Evolutionary conservation across 2,113 vertebrate genomes (phyloP), one percentile per base, ranked within the genome.

Genomic region (cat (Felis catus)): DNA sequence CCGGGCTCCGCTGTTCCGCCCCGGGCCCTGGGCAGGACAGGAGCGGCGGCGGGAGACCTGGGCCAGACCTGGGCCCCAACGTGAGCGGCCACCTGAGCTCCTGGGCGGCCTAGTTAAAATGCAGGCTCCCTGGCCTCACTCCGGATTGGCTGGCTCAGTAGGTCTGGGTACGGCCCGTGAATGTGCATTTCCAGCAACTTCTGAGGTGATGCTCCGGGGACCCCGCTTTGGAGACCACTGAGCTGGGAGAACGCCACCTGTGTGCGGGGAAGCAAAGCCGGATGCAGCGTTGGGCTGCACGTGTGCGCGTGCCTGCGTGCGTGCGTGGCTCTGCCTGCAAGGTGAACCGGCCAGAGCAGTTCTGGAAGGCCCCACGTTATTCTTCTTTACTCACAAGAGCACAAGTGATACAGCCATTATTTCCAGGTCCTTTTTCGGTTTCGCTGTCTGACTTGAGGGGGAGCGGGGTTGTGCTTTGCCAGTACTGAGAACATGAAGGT

Each of bases 241-340:
- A 0, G 3, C 29, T 36, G 39, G 73, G 41, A 39, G 39, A 65
- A 3, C 29, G 2, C 19, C 5, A 3, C 21, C 15, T 65, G 83
- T 74, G n/a, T 0, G 6, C 1, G 5, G 31, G 41, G 14, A 29
- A 25, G 48, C 12, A 33, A 36, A 90, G 25, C 29, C 0, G 33
- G 23, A 78, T 0, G 5, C 15, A 4, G 15, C n/a, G 0, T 0
- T 2, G 21, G 23, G 58, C n/a, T 27, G 18, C 21, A 7, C 27
- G 9, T 14, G 39, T 0, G 70, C 14, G 3, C 7, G 18, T 3
- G 16, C 18, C 0, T 2, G 16, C 25, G 1, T 2, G 23, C 31
- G 4, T 4, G 36, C 2, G n/a, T 11, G 55, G 27, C 48, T 76
- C n/a, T 39, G n/a, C 80, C 27, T 81, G 82, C 29, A 71, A 8